These are phyloP conservation scores for Anniella stebbinsi DNA, from an alignment of 2,797 vertebrate genomes.

Conservation along the genomic window DNA sequence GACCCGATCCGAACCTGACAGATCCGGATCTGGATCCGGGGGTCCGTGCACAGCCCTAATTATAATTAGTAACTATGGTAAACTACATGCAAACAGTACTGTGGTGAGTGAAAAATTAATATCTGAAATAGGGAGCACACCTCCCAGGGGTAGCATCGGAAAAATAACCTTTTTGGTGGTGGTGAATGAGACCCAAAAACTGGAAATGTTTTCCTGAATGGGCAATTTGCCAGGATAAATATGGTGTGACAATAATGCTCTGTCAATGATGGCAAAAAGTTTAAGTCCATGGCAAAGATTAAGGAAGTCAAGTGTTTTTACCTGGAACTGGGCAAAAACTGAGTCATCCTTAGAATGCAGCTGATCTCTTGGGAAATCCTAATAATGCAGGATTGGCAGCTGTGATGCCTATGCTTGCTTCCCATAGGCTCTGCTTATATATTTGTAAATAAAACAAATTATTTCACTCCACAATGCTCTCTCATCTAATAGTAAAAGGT, in stretches of 20 bases:
- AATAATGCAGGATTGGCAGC: background rate
- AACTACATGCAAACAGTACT: background rate
- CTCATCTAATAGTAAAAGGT: background rate
- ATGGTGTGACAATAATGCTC: background rate
- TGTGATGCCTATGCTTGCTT: background rate
- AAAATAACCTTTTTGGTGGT: background rate
- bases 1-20: too few species aligned
- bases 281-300: background rate
- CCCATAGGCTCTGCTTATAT: background rate
- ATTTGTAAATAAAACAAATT: slow-evolving; percentile 5
- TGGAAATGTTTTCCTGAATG: background rate
- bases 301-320: background rate
- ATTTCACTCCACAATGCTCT: background rate
- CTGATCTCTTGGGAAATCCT: background rate
- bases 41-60: too few species aligned
- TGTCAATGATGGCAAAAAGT: background rate
- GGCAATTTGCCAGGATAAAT: background rate
- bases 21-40: too few species aligned
- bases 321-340: background rate
- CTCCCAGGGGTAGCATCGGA: background rate
- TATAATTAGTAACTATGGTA: background rate
- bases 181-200: background rate
- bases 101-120: background rate
- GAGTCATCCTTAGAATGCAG: background rate
- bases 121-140: background rate